phyloP scores from a whole-genome alignment of 2,797 vertebrate species.

The Gambelia wislizenii region DNA sequence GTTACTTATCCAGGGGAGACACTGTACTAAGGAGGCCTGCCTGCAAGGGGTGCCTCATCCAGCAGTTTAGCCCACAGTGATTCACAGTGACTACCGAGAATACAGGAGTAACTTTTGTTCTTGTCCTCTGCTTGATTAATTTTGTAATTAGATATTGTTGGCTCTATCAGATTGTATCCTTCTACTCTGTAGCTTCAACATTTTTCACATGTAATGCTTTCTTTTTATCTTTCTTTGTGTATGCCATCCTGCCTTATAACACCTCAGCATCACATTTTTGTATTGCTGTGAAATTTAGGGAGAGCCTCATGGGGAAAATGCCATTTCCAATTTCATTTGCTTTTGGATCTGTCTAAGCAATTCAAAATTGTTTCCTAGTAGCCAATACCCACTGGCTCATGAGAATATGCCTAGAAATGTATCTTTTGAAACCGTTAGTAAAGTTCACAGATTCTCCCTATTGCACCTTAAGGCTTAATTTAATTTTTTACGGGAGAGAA shows the following conservation, averaged over 20 bases:
- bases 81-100: not conserved
- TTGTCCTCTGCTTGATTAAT: not conserved
- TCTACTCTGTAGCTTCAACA: not conserved
- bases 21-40: not conserved
- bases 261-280: not conserved
- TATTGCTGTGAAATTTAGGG: not conserved
- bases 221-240: not conserved
- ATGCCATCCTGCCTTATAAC: not conserved
- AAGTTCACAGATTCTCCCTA: not conserved
- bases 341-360: slow-evolving; percentile 3
- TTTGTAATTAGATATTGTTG: not conserved
- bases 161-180: not conserved
- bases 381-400: not conserved
- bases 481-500: too few relatives aligned
- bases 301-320: not conserved
- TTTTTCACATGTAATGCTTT: not conserved
- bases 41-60: not conserved
- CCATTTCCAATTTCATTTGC: slow-evolving; percentile 14
- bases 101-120: slow-evolving; percentile 21
- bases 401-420: slow-evolving; percentile 3
- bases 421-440: slow-evolving; percentile 3
- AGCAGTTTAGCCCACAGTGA: not conserved
- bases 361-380: slow-evolving; percentile 12
- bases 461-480: not conserved
- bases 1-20: slow-evolving; percentile 17